Percentiles rank a stretch among this genome's conserved stretches.
phyloP scores from a whole-genome alignment of 2,113 vertebrate genomes.

The Cinclus mexicanus region DNA sequence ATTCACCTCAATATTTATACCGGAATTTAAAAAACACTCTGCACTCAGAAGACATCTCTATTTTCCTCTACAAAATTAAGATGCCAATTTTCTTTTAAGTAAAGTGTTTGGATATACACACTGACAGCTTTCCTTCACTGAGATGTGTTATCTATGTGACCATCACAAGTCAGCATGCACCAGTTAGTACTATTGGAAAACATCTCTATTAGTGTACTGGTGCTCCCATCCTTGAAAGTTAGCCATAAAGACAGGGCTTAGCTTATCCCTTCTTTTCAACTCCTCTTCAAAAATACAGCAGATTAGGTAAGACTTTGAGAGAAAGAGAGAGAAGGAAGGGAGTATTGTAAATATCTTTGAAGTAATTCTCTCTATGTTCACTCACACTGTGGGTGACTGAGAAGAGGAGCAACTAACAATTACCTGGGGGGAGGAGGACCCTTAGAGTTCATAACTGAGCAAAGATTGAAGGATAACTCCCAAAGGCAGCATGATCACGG shows the following conservation, averaged over 20 bases:
- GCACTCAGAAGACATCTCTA: not conserved
- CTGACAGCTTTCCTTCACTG: not conserved
- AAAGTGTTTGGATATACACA: not conserved
- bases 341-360: not conserved
- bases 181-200: not conserved
- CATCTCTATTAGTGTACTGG: not conserved
- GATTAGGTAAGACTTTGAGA: not conserved
- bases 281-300: not conserved
- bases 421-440: constrained; percentile 11
- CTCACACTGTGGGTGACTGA: not conserved
- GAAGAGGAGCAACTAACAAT: not conserved
- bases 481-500: not conserved
- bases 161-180: not conserved
- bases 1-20: not conserved
- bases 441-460: constrained; percentile 1
- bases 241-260: not conserved
- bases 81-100: not conserved
- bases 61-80: not conserved
- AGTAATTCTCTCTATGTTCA: not conserved
- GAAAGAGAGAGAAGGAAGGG: not conserved
- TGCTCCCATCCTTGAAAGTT: not conserved
- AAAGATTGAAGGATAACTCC: not conserved
- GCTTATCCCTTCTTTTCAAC: not conserved
- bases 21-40: not conserved
- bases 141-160: not conserved